Conservation (phyloP, 2,113 vertebrate genomes). For the Cathartes aura region DNA sequence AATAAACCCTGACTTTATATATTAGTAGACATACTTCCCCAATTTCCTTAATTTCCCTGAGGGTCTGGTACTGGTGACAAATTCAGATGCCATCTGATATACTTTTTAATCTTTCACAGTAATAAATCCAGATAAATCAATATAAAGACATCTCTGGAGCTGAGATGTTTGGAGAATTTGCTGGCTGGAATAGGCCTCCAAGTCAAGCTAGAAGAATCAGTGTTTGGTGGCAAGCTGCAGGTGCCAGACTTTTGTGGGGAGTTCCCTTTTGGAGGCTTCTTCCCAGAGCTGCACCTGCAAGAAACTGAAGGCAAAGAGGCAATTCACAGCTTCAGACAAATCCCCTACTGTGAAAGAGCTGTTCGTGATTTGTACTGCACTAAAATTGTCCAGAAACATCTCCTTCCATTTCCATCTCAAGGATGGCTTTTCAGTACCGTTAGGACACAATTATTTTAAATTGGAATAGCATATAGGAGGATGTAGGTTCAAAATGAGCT, state of each 20-base stretch:
- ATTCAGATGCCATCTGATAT: neutral
- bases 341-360: neutral
- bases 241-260: neutral
- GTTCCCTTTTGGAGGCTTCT: neutral
- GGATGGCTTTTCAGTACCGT: neutral
- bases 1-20: neutral
- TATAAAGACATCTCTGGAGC: neutral
- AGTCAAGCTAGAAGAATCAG: neutral
- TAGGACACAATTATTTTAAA: neutral
- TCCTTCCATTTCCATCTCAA: neutral
- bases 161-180: neutral
- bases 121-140: neutral
- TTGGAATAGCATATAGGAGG: neutral
- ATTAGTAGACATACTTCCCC: neutral
- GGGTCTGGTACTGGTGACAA: neutral
- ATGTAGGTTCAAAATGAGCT: neutral
- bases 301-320: neutral
- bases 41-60: neutral
- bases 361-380: neutral
- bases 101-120: neutral
- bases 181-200: neutral
- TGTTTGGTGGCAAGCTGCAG: neutral
- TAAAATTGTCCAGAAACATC: neutral
- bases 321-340: slow-evolving; percentile 6
- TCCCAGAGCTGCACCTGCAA: neutral